phyloP scores from a whole-genome alignment of 2,888 invertebrate species.

The Drosophila hawaiiensis region DNA sequence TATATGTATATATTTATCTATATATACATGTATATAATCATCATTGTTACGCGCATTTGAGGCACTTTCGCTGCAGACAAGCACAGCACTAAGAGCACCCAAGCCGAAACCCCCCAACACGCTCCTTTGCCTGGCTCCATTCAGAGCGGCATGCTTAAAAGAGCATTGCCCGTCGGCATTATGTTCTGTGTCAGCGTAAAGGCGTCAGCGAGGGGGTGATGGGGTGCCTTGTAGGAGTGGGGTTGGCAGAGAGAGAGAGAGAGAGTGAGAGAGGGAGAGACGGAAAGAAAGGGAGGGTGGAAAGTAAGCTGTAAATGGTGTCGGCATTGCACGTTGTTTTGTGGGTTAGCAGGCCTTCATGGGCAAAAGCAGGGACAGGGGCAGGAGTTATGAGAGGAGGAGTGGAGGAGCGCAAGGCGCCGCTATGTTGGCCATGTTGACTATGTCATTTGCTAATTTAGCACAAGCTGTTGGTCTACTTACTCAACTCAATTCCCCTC shows the following conservation, averaged over 20 bases:
- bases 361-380: background rate
- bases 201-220: slow-evolving; percentile 24
- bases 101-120: slow-evolving; percentile 2
- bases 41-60: slow-evolving; percentile 74
- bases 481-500: slow-evolving; percentile 17
- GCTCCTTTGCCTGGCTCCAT: slow-evolving; percentile 40
- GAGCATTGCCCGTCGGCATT: slow-evolving; percentile 83
- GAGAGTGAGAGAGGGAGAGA: too few relatives aligned
- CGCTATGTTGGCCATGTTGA: slow-evolving; percentile 75
- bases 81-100: slow-evolving; percentile 21
- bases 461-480: slow-evolving; percentile 76
- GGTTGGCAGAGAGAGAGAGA: background rate
- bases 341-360: slow-evolving; percentile 75
- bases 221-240: background rate
- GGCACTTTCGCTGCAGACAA: slow-evolving; percentile 71
- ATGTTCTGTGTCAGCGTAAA: slow-evolving; percentile 78
- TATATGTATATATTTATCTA: slow-evolving; percentile 26
- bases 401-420: slow-evolving; percentile 11
- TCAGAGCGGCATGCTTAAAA: slow-evolving; percentile 75
- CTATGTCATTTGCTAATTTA: slow-evolving; percentile 80
- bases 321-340: slow-evolving; percentile 74
- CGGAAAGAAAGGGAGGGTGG: background rate
- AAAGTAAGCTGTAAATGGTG: slow-evolving; percentile 51
- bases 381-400: background rate
- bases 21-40: slow-evolving; percentile 55